Percentiles rank a stretch among this genome's conserved stretches.
Evolutionary conservation across 2,888 invertebrate species (phyloP).

Genomic region (Pomacea canaliculata): DNA sequence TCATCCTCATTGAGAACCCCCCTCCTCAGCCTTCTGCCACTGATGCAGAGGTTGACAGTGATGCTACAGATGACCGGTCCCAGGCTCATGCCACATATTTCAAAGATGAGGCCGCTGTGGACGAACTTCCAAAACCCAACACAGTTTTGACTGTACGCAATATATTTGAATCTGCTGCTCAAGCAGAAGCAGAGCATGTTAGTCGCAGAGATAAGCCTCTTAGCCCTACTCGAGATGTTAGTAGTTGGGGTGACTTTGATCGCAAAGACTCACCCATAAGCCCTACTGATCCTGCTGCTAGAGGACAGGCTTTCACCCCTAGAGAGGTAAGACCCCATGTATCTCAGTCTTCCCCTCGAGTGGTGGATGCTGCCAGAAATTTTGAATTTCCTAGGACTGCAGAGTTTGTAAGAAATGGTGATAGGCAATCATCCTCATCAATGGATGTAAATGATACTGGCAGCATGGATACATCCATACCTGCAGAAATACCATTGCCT

Average conservation of each 20-base stretch:
- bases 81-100: neutral
- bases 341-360: conserved; percentile 6
- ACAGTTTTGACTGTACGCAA: conserved; percentile 87
- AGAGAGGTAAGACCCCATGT: conserved; percentile 4
- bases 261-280: neutral
- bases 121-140: conserved; percentile 88
- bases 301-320: neutral
- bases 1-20: conserved; percentile 49
- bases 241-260: neutral
- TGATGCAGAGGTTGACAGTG: conserved; percentile 10
- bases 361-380: neutral
- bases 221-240: conserved; percentile 5
- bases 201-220: conserved; percentile 7
- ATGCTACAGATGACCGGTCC: conserved; percentile 20
- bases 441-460: conserved; percentile 4
- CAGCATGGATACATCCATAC: neutral
- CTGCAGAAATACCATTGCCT: neutral
- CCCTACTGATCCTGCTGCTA: neutral
- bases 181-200: conserved; percentile 7
- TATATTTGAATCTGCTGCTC: conserved; percentile 78
- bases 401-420: neutral
- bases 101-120: conserved; percentile 19
- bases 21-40: conserved; percentile 18
- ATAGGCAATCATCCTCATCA: conserved; percentile 6
- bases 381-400: neutral